Base-by-base conservation (phyloP, 2,113 vertebrate genomes). In the Macquaria australasica region DNA sequence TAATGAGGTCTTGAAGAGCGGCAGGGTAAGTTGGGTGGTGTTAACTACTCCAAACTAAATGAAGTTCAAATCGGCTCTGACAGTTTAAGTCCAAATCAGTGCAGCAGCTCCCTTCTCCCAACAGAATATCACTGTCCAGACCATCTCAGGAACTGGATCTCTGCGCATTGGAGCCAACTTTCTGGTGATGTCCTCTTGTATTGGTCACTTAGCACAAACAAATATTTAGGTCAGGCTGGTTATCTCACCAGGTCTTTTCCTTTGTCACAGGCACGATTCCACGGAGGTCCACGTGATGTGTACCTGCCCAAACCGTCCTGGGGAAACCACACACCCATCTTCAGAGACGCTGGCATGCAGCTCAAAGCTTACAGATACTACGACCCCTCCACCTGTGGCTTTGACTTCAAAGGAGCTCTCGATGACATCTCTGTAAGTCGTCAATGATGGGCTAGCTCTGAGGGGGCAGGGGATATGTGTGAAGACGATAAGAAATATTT, bases 301-400 rank as follows among this genome's bases (percentile, higher is more conserved):
- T 99, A 97, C 77, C 95, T 99, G 71, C 98, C 98, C 74, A 99
- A 98, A 91, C 98, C 98, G 0, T 97, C 97, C 77, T 99, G 98
- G 98, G 98, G 98, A 45, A 99, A 99, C 88, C 98, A 99, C 95
- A 99, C 98, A 0, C 98, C 98, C 66, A 98, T 99, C 94, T 99
- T 99, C 94, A 96, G 97, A 83, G 98, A 99, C 9, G 98, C 98
- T 6, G 98, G 98, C 82, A 90, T 99, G 96, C 96, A 99, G 14
- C 96, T 99, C 4, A 97, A 98, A 81, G 94, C 96, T 2, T 99
- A 99, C 73, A 95, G 97, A 21, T 99, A 99, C 92, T 99, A 99
- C 0, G 98, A 99, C 63, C 97, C 98, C 14, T 97, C 97, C 81
- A 99, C 97, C 0, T 99, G 98, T 21, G 98, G 98, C 63, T 99